Evolutionary conservation across 2,888 invertebrate genomes (phyloP).

Genomic region (Argyresthia goedartella): DNA sequence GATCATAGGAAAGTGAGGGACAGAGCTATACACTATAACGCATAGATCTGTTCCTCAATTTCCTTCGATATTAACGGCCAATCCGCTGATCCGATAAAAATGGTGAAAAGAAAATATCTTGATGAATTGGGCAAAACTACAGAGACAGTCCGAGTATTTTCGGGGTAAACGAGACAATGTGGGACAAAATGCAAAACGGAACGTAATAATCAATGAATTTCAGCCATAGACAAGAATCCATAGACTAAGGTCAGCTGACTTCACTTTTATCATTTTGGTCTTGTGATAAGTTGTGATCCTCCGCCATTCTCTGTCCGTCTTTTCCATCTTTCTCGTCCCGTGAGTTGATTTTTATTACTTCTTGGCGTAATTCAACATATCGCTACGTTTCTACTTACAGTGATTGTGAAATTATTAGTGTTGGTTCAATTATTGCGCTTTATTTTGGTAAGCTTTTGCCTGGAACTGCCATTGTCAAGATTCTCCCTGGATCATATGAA

Average conservation of each 20-base stretch:
- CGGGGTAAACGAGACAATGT: too few species aligned
- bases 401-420: conserved; percentile 33
- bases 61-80: too few species aligned
- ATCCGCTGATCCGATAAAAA: too few species aligned
- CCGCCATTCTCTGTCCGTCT: conserved; percentile 68
- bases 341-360: conserved; percentile 51
- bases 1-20: too few species aligned
- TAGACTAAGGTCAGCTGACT: conserved; percentile 65
- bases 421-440: neutral
- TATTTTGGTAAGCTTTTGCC: conserved; percentile 37
- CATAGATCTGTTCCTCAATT: too few species aligned
- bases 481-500: conserved; percentile 14
- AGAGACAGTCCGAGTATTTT: too few species aligned
- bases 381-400: conserved; percentile 23
- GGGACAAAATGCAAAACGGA: neutral
- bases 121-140: too few species aligned
- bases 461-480: conserved; percentile 31
- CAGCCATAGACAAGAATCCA: conserved; percentile 39
- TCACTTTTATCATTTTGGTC: conserved; percentile 67
- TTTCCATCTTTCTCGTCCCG: conserved; percentile 62
- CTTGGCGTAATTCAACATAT: conserved; percentile 20
- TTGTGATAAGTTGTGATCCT: conserved; percentile 67
- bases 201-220: conserved; percentile 41
- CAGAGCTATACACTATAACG: too few species aligned
- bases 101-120: too few species aligned